Conservation (phyloP, 2,113 vertebrate species). For the Pionites leucogaster region DNA sequence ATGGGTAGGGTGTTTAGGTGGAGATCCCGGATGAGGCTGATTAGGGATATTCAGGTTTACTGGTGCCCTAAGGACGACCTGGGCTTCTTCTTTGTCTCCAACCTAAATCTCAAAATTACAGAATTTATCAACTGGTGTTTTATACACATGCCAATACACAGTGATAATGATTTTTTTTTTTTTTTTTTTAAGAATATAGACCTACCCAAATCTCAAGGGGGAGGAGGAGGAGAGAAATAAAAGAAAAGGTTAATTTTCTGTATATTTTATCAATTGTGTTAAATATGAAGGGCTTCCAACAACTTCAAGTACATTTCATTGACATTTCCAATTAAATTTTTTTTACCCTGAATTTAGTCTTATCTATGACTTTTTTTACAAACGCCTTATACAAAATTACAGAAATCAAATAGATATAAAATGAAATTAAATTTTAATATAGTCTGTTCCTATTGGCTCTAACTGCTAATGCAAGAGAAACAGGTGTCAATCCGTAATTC, state of each 20-base stretch:
- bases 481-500: neutral
- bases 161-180: too few species aligned
- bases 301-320: neutral
- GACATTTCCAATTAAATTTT: neutral
- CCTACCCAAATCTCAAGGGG: accelerated
- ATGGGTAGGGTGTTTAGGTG: neutral
- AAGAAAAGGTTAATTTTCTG: accelerated
- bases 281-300: accelerated
- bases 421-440: neutral
- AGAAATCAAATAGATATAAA: neutral
- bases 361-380: neutral
- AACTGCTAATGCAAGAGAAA: neutral
- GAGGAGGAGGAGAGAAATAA: accelerated
- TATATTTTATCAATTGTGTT: neutral
- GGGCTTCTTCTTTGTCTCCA: neutral
- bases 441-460: neutral
- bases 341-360: neutral
- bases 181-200: neutral
- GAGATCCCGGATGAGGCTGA: neutral
- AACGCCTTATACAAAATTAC: neutral
- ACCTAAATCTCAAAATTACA: neutral
- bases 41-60: neutral
- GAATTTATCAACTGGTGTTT: neutral
- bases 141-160: neutral
- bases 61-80: accelerated